Percentiles rank a stretch among this genome's conserved stretches.
Evolutionary conservation across 2,797 vertebrate species (phyloP).

Genomic region (Carcharodon carcharias): DNA sequence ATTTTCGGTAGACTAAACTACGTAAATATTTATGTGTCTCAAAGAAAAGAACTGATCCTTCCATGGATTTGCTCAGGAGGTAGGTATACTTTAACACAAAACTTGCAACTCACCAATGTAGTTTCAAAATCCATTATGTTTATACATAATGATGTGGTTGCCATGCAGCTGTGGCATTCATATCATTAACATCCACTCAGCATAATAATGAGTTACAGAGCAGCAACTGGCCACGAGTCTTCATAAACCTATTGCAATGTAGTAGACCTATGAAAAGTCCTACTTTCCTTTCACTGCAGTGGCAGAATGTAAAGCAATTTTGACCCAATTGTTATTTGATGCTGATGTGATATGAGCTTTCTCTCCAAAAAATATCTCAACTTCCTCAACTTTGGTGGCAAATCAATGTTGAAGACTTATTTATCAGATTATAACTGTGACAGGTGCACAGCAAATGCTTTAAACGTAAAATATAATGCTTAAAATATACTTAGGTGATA

Average conservation of each 20-base stretch:
- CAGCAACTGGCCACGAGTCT: not conserved
- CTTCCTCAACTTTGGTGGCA: not conserved
- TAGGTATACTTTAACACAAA: not conserved
- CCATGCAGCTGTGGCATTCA: slow-evolving; percentile 1
- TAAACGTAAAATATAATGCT: not conserved
- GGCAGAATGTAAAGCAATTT: not conserved
- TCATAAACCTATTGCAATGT: not conserved
- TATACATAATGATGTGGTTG: not conserved
- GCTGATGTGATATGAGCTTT: not conserved
- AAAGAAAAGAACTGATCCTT: not conserved
- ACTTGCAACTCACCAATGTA: not conserved
- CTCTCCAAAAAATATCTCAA: not conserved
- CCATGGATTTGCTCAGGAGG: not conserved
- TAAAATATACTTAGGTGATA: not conserved
- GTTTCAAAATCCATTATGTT: not conserved
- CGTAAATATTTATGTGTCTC: not conserved
- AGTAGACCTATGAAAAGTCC: not conserved
- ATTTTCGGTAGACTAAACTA: not conserved
- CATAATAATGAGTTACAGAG: not conserved
- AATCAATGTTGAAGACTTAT: not conserved
- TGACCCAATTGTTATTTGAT: not conserved
- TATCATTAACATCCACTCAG: not conserved
- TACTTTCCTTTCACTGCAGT: not conserved
- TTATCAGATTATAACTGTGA: not conserved
- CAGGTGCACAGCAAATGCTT: not conserved